These are phyloP conservation scores for Oophaga sylvatica DNA, from an alignment of 2,797 vertebrate species.

Conservation along the genomic window DNA sequence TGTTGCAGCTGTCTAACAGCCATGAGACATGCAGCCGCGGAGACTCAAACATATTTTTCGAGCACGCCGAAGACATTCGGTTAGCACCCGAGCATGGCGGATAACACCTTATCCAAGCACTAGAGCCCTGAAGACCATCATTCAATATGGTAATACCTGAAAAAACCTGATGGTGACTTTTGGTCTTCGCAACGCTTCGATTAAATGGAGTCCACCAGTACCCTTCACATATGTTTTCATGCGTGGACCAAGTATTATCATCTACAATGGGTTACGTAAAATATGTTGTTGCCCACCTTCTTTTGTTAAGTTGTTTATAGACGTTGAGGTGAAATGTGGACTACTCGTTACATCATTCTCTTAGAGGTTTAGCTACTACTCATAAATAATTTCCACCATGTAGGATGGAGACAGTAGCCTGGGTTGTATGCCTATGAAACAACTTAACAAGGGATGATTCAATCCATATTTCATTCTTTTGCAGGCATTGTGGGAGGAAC, in stretches of 20 bases:
- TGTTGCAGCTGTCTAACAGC: too few relatives aligned
- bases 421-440: slow-evolving; percentile 14
- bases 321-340: not conserved
- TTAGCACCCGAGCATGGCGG: too few relatives aligned
- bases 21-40: too few relatives aligned
- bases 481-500: slow-evolving; percentile 84
- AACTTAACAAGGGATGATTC: slow-evolving; percentile 14
- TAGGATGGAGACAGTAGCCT: not conserved
- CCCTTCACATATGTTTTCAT: not conserved
- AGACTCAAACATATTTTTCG: too few relatives aligned
- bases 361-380: not conserved
- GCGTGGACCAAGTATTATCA: not conserved
- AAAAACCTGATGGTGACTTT: not conserved
- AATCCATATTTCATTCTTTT: slow-evolving; percentile 50
- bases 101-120: too few relatives aligned
- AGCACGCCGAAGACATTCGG: too few relatives aligned
- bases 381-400: not conserved
- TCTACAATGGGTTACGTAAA: not conserved
- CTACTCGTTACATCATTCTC: not conserved
- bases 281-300: not conserved
- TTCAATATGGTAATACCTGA: not conserved
- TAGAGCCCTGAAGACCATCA: too few relatives aligned
- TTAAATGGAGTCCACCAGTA: not conserved
- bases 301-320: not conserved
- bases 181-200: not conserved